Conservation (phyloP, 2,797 vertebrate species). For the Salmo trutta region DNA sequence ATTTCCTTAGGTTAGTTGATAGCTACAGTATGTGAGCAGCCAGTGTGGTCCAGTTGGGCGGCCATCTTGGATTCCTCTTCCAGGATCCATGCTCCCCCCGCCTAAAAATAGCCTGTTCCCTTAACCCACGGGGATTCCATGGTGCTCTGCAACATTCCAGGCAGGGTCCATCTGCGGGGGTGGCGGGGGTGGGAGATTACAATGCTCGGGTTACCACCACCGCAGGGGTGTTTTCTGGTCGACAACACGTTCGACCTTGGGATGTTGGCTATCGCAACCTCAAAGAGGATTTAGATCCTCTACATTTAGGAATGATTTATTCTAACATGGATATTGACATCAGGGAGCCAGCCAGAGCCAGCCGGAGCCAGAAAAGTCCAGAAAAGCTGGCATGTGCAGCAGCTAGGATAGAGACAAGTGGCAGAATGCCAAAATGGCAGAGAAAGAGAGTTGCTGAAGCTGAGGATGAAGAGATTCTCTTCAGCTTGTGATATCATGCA, state of each 20-base stretch:
- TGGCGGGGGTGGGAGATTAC: slow-evolving; percentile 19
- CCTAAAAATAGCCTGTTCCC: slow-evolving; percentile 70
- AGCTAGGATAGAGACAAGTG: too few species aligned
- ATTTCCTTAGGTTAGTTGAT: not conserved
- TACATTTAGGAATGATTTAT: not conserved
- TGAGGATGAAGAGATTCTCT: too few species aligned
- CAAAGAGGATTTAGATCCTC: not conserved
- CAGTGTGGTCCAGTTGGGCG: slow-evolving; percentile 11
- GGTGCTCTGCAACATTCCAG: slow-evolving; percentile 64
- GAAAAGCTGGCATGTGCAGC: not conserved
- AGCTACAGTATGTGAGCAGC: not conserved
- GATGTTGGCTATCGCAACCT: slow-evolving; percentile 25
- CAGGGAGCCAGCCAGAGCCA: not conserved
- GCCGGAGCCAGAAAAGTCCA: too few species aligned
- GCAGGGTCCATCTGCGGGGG: slow-evolving; percentile 55
- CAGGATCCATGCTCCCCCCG: slow-evolving; percentile 24
- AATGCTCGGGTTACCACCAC: slow-evolving; percentile 22
- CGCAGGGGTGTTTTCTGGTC: slow-evolving; percentile 17
- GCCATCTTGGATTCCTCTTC: slow-evolving; percentile 54
- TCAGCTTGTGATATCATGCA: too few species aligned
- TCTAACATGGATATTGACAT: not conserved
- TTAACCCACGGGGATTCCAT: slow-evolving; percentile 60
- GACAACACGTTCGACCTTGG: slow-evolving; percentile 42
- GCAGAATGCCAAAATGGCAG: too few species aligned
- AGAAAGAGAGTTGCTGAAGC: too few species aligned